These are phyloP conservation scores for Cydia strobilella DNA, from an alignment of 1,140 invertebrate species.

Conservation along the genomic window DNA sequence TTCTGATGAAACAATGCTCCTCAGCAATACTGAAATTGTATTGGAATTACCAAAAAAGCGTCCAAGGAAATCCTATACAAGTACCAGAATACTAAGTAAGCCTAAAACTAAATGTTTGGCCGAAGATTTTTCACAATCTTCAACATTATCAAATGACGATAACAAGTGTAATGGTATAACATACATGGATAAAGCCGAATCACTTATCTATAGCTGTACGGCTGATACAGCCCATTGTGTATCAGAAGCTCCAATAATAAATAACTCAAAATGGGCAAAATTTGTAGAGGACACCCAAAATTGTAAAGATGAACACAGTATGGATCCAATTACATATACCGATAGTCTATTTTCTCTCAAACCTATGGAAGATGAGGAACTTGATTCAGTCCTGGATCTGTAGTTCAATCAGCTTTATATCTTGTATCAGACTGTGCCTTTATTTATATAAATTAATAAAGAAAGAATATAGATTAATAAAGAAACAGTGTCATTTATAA, in stretches of 20 bases:
- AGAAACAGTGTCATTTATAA: slow-evolving; percentile 38
- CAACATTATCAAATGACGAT: not conserved
- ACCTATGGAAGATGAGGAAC: slow-evolving; percentile 54
- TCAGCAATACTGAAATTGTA: slow-evolving; percentile 48
- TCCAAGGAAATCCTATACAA: not conserved
- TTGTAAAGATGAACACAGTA: slow-evolving; percentile 34
- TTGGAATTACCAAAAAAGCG: slow-evolving; percentile 50
- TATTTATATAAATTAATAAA: not conserved
- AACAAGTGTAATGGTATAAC: no score
- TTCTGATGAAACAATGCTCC: slow-evolving; percentile 39
- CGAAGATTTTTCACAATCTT: not conserved
- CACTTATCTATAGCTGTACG: not conserved
- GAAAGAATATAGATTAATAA: no score
- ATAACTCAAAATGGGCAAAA: slow-evolving; percentile 57
- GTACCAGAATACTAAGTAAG: not conserved
- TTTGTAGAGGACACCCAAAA: slow-evolving; percentile 43
- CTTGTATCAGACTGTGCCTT: not conserved
- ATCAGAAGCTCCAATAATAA: slow-evolving; percentile 1
- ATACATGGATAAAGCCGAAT: no score
- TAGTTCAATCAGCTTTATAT: slow-evolving; percentile 36
- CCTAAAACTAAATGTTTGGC: not conserved
- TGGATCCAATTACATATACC: not conserved
- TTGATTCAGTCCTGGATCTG: slow-evolving; percentile 57
- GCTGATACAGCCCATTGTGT: not conserved
- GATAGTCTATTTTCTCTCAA: not conserved